phyloP scores from a whole-genome alignment of 2,888 invertebrate genomes.

The Incurvaria masculella region DNA sequence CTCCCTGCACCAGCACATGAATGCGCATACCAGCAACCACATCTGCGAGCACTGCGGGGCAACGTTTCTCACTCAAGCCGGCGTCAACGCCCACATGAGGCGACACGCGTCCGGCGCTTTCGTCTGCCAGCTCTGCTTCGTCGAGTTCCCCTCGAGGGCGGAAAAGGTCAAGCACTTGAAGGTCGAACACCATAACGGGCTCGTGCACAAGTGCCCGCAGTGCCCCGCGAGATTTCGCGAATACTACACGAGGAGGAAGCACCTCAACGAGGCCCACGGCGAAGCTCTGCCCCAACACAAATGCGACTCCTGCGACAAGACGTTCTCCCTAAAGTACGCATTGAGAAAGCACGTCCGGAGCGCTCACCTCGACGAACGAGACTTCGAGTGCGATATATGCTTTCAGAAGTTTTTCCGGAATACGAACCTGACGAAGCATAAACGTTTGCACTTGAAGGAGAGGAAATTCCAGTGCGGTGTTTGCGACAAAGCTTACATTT shows the following conservation, averaged over 20 bases:
- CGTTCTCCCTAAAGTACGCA: constrained; percentile 52
- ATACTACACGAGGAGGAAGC: constrained; percentile 40
- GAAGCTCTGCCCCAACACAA: constrained; percentile 45
- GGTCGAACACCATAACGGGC: constrained; percentile 38
- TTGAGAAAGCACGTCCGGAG: constrained; percentile 59
- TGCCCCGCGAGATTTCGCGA: constrained; percentile 47
- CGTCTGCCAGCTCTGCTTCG: constrained; percentile 40
- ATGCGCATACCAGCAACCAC: background rate
- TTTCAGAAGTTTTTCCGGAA: constrained; percentile 44
- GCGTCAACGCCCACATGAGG: background rate
- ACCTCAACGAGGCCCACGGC: constrained; percentile 41
- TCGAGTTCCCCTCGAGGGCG: constrained; percentile 41
- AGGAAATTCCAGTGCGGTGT: constrained; percentile 46
- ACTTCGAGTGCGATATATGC: constrained; percentile 44
- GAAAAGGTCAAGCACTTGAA: constrained; percentile 46
- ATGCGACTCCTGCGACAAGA: constrained; percentile 46
- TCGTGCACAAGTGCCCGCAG: constrained; percentile 33
- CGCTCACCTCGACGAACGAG: constrained; percentile 50
- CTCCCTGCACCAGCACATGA: background rate
- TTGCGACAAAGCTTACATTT: constrained; percentile 46
- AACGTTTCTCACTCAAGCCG: background rate
- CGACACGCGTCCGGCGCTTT: background rate
- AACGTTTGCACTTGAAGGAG: constrained; percentile 51
- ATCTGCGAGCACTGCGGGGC: background rate
- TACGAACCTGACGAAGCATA: constrained; percentile 47